Base-by-base conservation (phyloP, 2,888 invertebrate genomes). In the Andrena fulva region DNA sequence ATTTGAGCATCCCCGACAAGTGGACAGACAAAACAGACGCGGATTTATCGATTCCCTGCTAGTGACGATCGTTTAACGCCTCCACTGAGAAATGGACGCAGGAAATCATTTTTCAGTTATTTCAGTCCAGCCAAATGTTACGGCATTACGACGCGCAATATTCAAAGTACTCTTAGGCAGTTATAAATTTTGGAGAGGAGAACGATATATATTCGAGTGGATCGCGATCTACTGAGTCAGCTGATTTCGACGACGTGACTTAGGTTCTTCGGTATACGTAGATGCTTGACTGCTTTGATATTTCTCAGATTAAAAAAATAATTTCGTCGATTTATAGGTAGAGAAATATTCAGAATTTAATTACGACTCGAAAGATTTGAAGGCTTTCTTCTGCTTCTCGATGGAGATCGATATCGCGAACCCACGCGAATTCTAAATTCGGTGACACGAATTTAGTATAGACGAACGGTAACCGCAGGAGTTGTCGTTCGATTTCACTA, bases 121-220 rank as follows among this genome's bases (percentile, higher is more conserved):
- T 71, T 71, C 29, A 12, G 62, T 60, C 10, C 31, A 31, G 71
- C 27, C 24, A 50, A 33, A 42, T 56, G 42, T 70, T 48, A 70
- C 35, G 59, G 59, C 60, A 48, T 56, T 59, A 31, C 60, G 60
- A 3, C 31, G 31, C 5, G 16, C 24, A 62, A 62, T 16, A 12
- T 7, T 62, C 31, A 12, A 24, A 10, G 12, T 20, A 42, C 8
- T 16, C 20, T 24, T 50, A 20, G 2, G 20, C 12, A 3, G 29
- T 10, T 8, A 50, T 66, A 64, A 27, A 64, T 64, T 48, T 7
- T 27, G 7, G 6, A 5, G 20, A 20, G 16, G 24, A n/a, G 24
- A 59, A 48, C 20, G 7, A 24, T 8, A 20, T 69, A 12, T 59
- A 29, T 29, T 42, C 24, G 16, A 24, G 1, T 29, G 27, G 35